Base-by-base conservation (phyloP, 2,797 vertebrate species). In the Naso thynnoides region DNA sequence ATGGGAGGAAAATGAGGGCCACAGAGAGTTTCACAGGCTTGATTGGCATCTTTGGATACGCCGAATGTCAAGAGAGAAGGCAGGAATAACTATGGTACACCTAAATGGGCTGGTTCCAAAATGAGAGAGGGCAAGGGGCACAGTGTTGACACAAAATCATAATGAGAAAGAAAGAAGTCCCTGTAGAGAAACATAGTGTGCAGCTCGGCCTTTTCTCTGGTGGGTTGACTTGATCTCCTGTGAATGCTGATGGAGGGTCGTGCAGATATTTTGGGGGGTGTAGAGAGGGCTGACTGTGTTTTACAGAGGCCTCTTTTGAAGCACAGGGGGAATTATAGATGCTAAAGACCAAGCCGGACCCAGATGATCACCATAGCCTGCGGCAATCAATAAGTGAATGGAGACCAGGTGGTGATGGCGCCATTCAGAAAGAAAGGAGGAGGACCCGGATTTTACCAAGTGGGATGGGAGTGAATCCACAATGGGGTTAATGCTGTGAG, bases 1-100 rank as follows among this genome's bases (percentile, higher is more conserved):
- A 87, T 85, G 86, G 85, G 74, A 85, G 67, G 78, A 83, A 88
- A 91, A 90, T 76, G 74, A 89, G 81, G 81, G 26, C 84, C 70
- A 14, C 57, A 42, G 77, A 88, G 88, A 82, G 68, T 88, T 83
- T 64, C 75, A 42, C 69, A 44, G 81, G 76, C 74, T 86, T 93
- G 94, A 95, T 87, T 93, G 92, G 87, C 91, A 93, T 89, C 84
- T 89, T 90, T 82, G 77, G 87, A 89, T 88, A 89, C 75, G 45
- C 70, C 81, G 92, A 91, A 83, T 91, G 92, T 93, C 90, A 93
- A 85, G 81, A 87, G 68, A 36, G 78, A 84, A 75, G 45, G 60
- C 69, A 85, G 84, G 72, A 90, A 90, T 88, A 87, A 91, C 87
- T 79, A 84, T 70, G 74, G 68, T 70, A 81, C 82, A 86, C 69